Percentiles rank a stretch among this genome's conserved stretches.
Conservation (phyloP, 2,888 invertebrate genomes). For the Caenorhabditis sp. region DNA sequence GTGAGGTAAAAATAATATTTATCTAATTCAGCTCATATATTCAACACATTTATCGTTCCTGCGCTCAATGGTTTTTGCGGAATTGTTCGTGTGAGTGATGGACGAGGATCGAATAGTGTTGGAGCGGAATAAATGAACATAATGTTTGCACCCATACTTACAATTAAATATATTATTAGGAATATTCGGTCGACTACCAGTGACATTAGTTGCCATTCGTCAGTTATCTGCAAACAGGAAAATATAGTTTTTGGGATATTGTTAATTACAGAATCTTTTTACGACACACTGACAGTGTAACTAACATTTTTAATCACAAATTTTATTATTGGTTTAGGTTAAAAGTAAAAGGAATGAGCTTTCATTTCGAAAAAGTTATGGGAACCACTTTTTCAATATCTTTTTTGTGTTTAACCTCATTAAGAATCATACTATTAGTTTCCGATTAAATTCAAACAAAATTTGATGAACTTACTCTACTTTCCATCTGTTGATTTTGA, state of each 20-base stretch:
- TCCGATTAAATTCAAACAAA: no score
- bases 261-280: no score
- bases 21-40: slow-evolving; percentile 16
- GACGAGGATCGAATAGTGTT: slow-evolving; percentile 46
- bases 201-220: slow-evolving; percentile 59
- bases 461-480: slow-evolving; percentile 33
- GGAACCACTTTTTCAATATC: no score
- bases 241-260: no score
- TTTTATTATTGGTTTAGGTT: no score
- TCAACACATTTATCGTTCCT: slow-evolving; percentile 37
- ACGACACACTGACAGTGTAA: background rate
- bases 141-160: slow-evolving; percentile 45
- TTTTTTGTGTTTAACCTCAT: no score
- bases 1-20: background rate
- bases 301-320: no score
- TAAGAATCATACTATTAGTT: no score
- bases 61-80: slow-evolving; percentile 54
- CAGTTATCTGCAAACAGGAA: slow-evolving; percentile 46
- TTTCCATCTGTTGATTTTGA: slow-evolving; percentile 52
- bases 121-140: slow-evolving; percentile 42
- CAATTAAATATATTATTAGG: slow-evolving; percentile 46
- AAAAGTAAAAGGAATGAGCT: no score
- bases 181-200: slow-evolving; percentile 54
- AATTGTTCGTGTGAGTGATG: slow-evolving; percentile 31
- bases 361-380: no score